Conservation (phyloP, 2,797 vertebrate genomes). For the Helostoma temminkii region DNA sequence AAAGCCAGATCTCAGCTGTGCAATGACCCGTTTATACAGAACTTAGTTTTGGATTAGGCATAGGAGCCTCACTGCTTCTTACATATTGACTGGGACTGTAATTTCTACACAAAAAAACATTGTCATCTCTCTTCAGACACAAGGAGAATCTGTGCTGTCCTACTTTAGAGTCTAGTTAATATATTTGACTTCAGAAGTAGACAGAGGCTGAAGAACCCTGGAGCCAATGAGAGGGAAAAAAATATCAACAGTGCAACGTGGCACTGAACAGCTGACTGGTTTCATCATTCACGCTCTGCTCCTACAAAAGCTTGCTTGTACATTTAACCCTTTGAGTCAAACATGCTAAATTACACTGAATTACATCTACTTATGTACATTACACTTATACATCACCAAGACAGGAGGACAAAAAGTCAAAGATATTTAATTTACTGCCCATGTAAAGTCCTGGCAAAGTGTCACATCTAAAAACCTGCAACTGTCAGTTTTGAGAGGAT, state of each 20-base stretch:
- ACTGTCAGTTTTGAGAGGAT: neutral
- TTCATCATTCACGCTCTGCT: slow-evolving; percentile 63
- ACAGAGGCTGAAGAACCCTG: slow-evolving; percentile 24
- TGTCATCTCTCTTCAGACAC: slow-evolving; percentile 16
- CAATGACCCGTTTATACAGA: slow-evolving; percentile 5
- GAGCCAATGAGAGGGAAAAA: slow-evolving; percentile 49
- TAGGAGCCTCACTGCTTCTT: neutral
- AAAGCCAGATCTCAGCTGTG: slow-evolving; percentile 14
- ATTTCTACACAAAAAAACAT: neutral
- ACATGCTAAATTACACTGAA: slow-evolving; percentile 5
- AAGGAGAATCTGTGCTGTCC: slow-evolving; percentile 30
- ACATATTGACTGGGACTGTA: neutral
- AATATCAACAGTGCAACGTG: slow-evolving; percentile 81
- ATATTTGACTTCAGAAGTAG: slow-evolving; percentile 34
- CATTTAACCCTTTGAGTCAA: slow-evolving; percentile 40
- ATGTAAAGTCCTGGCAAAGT: neutral
- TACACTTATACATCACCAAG: neutral
- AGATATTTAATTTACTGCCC: neutral
- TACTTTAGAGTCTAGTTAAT: slow-evolving; percentile 5
- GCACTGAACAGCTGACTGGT: slow-evolving; percentile 78
- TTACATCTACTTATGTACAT: neutral
- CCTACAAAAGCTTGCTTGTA: slow-evolving; percentile 31
- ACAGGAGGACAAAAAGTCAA: neutral
- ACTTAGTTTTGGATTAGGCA: neutral
- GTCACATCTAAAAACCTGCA: neutral